These are phyloP conservation scores for Microhierax caerulescens DNA, from an alignment of 2,797 vertebrate genomes.

Conservation along the genomic window DNA sequence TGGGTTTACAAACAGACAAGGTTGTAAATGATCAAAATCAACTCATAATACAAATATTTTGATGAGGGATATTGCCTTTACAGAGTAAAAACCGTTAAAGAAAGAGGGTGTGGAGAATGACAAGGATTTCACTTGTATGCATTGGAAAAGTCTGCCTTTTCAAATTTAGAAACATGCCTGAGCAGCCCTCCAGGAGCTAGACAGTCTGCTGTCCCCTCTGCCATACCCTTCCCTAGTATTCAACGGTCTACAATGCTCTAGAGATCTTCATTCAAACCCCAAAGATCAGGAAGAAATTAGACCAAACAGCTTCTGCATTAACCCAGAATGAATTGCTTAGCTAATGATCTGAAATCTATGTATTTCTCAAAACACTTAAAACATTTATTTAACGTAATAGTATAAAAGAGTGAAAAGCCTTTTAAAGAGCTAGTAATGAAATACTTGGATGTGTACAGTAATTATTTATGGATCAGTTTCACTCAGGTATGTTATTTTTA, in stretches of 20 bases:
- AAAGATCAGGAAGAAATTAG: not conserved
- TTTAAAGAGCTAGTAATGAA: not conserved
- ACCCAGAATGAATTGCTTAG: not conserved
- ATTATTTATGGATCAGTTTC: slow-evolving; percentile 17
- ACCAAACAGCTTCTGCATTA: not conserved
- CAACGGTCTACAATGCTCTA: not conserved
- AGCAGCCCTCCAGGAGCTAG: not conserved
- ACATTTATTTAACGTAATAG: not conserved
- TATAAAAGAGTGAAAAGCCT: not conserved
- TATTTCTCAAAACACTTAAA: not conserved
- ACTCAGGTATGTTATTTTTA: slow-evolving; percentile 12
- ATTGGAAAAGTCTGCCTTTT: not conserved
- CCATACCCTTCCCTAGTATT: not conserved
- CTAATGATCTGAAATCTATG: not conserved
- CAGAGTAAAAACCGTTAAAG: not conserved
- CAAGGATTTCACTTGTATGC: not conserved
- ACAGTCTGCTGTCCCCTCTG: not conserved
- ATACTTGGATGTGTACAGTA: not conserved
- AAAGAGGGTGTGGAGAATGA: not conserved
- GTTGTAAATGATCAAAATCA: not conserved
- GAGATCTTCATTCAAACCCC: not conserved
- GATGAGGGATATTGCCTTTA: not conserved
- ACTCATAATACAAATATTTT: not conserved
- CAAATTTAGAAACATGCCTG: not conserved
- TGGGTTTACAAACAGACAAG: not conserved